Conservation (phyloP, 2,797 vertebrate species). For the Anniella stebbinsi region DNA sequence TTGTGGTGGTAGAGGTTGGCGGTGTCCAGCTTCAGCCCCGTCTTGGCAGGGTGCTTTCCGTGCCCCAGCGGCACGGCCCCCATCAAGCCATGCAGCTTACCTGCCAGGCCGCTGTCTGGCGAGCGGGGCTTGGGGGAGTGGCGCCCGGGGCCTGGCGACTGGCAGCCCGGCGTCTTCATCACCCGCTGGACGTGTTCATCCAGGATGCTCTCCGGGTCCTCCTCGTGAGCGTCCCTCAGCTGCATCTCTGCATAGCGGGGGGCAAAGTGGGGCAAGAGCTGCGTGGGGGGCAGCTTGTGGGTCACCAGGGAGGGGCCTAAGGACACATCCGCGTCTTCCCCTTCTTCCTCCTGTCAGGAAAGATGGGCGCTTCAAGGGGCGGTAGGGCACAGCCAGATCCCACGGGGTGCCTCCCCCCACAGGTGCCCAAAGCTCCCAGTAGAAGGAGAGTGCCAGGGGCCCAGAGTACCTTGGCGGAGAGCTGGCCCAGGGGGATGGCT, state of each 20-base stretch:
- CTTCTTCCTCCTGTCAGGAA: slow-evolving; percentile 91
- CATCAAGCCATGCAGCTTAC: slow-evolving; percentile 77
- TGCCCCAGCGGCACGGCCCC: slow-evolving; percentile 78
- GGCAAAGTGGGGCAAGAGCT: slow-evolving; percentile 85
- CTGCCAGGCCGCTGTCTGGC: slow-evolving; percentile 83
- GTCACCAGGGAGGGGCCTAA: slow-evolving; percentile 78
- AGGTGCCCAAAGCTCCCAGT: neutral
- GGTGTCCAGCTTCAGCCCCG: slow-evolving; percentile 82
- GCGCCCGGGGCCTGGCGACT: slow-evolving; percentile 91
- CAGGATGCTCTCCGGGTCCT: slow-evolving; percentile 97
- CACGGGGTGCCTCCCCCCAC: neutral
- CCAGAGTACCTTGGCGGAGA: neutral
- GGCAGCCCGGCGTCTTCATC: slow-evolving; percentile 96
- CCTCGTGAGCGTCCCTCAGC: slow-evolving; percentile 91
- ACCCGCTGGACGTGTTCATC: slow-evolving; percentile 97
- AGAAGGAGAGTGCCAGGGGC: neutral
- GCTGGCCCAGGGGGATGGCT: no score
- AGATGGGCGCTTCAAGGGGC: neutral
- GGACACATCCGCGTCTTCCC: slow-evolving; percentile 85
- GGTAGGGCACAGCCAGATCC: neutral
- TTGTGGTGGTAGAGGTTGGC: slow-evolving; percentile 88
- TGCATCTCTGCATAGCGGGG: slow-evolving; percentile 87
- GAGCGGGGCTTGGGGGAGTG: slow-evolving; percentile 91
- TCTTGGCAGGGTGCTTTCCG: slow-evolving; percentile 84
- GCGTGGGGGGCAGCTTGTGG: slow-evolving; percentile 87